Conservation (phyloP, 37 sponge, comb jelly and placozoan species). For the Aphrocallistes beatrix region DNA sequence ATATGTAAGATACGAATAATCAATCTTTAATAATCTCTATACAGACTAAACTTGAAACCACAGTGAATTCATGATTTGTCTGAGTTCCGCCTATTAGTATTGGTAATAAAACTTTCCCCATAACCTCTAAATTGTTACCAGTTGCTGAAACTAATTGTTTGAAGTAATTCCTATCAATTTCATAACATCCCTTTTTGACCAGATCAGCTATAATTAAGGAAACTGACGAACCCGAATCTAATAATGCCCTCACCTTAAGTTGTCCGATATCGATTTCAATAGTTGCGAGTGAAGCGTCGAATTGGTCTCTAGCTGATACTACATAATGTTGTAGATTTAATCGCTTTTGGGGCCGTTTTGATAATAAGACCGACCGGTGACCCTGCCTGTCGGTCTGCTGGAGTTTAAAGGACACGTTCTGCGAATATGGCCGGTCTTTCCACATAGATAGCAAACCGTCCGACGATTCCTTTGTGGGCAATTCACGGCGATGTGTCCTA, state of each 20-base stretch:
- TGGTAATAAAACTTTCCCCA: neutral
- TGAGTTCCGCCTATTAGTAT: constrained; percentile 15
- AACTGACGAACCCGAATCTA: constrained; percentile 22
- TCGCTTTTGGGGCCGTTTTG: neutral
- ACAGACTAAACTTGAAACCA: no score
- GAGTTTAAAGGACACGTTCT: neutral
- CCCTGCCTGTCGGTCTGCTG: neutral
- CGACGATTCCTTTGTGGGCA: neutral
- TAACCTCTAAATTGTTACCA: neutral
- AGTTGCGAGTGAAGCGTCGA: neutral
- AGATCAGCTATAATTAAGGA: neutral
- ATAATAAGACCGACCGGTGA: neutral
- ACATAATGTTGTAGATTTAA: neutral
- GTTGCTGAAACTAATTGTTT: neutral
- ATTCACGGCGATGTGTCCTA: neutral
- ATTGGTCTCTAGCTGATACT: neutral
- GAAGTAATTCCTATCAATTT: neutral
- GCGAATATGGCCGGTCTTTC: neutral
- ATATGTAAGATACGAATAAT: no score
- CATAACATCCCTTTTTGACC: neutral
- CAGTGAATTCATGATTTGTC: constrained; percentile 25
- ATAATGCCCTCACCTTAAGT: neutral
- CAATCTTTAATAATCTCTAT: no score
- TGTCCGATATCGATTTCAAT: neutral
- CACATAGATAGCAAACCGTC: neutral